Conservation (phyloP, 2,797 vertebrate species). For the Chaunax sp. region DNA sequence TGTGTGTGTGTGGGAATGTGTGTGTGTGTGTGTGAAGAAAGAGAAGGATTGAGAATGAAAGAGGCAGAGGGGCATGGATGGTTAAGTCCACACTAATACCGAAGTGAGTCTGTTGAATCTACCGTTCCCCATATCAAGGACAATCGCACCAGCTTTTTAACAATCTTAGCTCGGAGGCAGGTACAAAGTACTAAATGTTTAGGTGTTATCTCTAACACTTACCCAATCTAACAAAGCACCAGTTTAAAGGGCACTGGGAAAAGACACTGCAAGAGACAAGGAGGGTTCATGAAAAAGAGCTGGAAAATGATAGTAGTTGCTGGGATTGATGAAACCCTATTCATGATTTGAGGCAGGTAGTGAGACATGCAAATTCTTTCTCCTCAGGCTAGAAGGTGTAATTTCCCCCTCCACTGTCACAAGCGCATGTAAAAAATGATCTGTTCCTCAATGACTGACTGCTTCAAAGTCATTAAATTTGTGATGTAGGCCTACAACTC, state of each 20-base stretch:
- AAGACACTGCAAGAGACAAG: constrained; percentile 71
- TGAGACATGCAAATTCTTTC: constrained; percentile 72
- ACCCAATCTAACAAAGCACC: constrained; percentile 65
- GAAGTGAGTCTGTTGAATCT: constrained; percentile 63
- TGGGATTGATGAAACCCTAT: constrained; percentile 77
- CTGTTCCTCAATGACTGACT: constrained; percentile 63
- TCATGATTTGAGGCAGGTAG: constrained; percentile 77
- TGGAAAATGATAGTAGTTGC: constrained; percentile 80
- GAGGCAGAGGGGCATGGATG: constrained; percentile 51
- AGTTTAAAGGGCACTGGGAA: constrained; percentile 76
- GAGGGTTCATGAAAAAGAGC: constrained; percentile 70
- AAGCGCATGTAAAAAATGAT: constrained; percentile 74
- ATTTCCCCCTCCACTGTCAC: constrained; percentile 78
- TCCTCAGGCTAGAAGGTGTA: constrained; percentile 78
- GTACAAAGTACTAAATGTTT: constrained; percentile 83
- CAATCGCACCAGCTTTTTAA: constrained; percentile 76
- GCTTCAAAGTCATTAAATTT: constrained; percentile 57
- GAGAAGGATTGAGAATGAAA: constrained; percentile 36
- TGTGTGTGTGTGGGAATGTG: constrained; percentile 26
- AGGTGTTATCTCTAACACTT: constrained; percentile 77
- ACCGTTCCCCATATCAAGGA: constrained; percentile 67
- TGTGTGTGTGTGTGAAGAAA: constrained; percentile 19
- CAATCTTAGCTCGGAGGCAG: constrained; percentile 81
- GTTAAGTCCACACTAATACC: constrained; percentile 65
- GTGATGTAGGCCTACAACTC: constrained; percentile 36